Evolutionary conservation across 2,797 vertebrate genomes (phyloP).

Genomic region (Vespertilio murinus): DNA sequence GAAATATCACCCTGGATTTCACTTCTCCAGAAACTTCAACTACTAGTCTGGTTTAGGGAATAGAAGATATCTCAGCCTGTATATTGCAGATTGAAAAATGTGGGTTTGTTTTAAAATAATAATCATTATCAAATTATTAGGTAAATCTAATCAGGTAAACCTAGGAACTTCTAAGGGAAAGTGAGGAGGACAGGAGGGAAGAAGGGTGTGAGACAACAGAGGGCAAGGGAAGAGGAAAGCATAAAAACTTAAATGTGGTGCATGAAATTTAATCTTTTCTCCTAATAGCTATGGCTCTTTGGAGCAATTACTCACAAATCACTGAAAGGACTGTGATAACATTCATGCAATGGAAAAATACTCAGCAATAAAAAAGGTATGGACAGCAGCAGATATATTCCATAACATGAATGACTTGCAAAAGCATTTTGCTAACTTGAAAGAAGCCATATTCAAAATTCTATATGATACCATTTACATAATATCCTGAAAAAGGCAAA

Average conservation of each 20-base stretch:
- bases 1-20: background rate
- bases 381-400: background rate
- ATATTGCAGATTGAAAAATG: background rate
- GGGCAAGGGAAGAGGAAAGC: background rate
- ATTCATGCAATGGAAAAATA: background rate
- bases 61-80: background rate
- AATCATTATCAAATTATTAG: background rate
- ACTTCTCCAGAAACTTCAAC: background rate
- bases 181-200: background rate
- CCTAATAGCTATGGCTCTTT: no score
- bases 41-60: background rate
- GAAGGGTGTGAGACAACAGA: background rate
- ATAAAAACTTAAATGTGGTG: background rate
- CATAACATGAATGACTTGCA: background rate
- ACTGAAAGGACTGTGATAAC: background rate
- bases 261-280: background rate
- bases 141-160: background rate
- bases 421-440: background rate
- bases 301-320: background rate
- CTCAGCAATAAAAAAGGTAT: background rate
- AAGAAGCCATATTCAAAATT: background rate
- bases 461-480: background rate
- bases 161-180: background rate
- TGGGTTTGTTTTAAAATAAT: constrained; percentile 6
- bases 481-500: background rate